These are phyloP conservation scores for Aphodius sticticus DNA, from an alignment of 2,888 invertebrate species.

Conservation along the genomic window DNA sequence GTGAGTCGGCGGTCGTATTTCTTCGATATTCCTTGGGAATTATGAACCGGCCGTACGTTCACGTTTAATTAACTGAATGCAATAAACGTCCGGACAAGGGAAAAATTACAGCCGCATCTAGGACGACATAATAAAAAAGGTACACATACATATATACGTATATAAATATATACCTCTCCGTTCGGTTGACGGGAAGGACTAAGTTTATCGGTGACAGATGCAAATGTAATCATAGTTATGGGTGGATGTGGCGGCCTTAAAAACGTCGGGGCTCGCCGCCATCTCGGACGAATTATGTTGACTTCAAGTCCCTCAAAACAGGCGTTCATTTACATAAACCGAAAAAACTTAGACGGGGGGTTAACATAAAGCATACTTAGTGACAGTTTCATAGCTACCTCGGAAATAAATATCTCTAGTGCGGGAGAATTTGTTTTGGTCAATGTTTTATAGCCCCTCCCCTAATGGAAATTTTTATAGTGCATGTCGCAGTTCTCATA, in stretches of 20 bases:
- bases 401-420: background rate
- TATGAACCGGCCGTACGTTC: conserved; percentile 20
- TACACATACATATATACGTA: background rate
- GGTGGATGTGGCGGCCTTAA: conserved; percentile 39
- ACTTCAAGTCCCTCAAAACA: conserved; percentile 35
- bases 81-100: conserved; percentile 22
- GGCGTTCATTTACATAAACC: conserved; percentile 37
- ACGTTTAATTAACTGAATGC: conserved; percentile 21
- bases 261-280: conserved; percentile 34
- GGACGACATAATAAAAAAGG: conserved; percentile 17
- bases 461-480: too few species aligned
- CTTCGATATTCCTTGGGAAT: conserved; percentile 12
- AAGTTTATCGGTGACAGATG: conserved; percentile 49
- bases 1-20: conserved; percentile 13
- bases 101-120: conserved; percentile 24
- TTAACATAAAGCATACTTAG: conserved; percentile 8
- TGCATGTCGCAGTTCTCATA: too few species aligned
- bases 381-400: background rate
- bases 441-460: background rate
- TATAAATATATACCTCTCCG: conserved; percentile 10
- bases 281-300: conserved; percentile 36
- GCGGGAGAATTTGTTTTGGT: background rate
- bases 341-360: conserved; percentile 27
- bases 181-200: conserved; percentile 19
- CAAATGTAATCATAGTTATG: conserved; percentile 49